Base-by-base conservation (phyloP, 2,113 vertebrate genomes). In the Octodon degus region DNA sequence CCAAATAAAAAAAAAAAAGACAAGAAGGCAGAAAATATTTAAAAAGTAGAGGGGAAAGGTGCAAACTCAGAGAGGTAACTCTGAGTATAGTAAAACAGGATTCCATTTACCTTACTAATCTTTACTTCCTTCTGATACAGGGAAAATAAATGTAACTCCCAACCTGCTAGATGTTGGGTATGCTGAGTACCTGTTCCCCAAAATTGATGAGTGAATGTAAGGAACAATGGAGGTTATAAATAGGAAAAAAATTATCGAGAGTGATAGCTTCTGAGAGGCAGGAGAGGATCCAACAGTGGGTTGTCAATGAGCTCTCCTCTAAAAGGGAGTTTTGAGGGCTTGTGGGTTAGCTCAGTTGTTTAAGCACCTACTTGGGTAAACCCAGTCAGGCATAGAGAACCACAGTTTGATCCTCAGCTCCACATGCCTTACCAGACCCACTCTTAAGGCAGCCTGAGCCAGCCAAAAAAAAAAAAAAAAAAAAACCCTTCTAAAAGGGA, bases 11-110 rank as follows among this genome's bases (percentile, higher is more conserved):
- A 34, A 60, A 34, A 60, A 37, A 63, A 30, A 79, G 32, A 20
- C 55, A 89, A 74, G 72, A 27, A 85, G 24, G 47, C 34, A 92
- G 76, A 55, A 14, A 93, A 89, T 58, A 68, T 79, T 89, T 87
- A 76, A 43, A 83, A 86, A 77, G 47, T 37, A 37, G 74, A 50
- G 3, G 32, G 34, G 14, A 74, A 58, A 19, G 14, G 30, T 34
- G 47, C 12, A 27, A 34, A 30, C 25, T 63, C 22, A 65, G 53
- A 81, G 27, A 63, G 62, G 37, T 40, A 77, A 2, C 68, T 27
- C 43, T 80, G 0, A 32, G 63, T 80, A 67, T 68, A 63, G 24
- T 84, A 37, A 85, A 74, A 81, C 25, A 9, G 77, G 19, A 85
- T 63, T 84, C 27, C 14, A 58, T 34, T 81, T 88, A 17, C 17